Evolutionary conservation across 2,797 vertebrate genomes (phyloP), one percentile per base, ranked within the genome.

Genomic region (Sebastes itinus): DNA sequence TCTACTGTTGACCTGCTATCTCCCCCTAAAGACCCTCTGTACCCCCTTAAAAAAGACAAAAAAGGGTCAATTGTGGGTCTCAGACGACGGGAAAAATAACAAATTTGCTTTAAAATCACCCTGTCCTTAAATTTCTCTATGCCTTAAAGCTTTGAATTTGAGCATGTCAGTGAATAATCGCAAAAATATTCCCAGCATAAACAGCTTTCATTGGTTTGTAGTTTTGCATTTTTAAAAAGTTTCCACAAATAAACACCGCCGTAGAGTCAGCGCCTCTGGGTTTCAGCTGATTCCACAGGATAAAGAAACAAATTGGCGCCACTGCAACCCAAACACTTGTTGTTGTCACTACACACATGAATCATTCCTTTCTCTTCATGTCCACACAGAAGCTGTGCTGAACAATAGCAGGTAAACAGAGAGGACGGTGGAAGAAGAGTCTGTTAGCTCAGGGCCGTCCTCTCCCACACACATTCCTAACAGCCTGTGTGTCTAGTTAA

Each of bases 351-450:
- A 49, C 59, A 22, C 70, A 86, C 89, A 92, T 93, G 85, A 92
- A 93, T 94, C 92, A 91, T 61, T 82, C 87, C 70, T 72, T 88
- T 88, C 88, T 92, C 80, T 72, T 86, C 87, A 60, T 88, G 79
- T 54, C 68, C 27, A 65, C 86, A 90, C 91, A 89, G 93, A 88
- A 93, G 92, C 90, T 59, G 75, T 6, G 18, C 18, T 20, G 77
- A 90, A 94, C 92, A 93, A 93, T 90, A 27, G 86, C 83, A 88
- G 84, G 89, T 91, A 93, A 93, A 94, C 87, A 91, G 82, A 90
- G 72, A 81, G 62, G 85, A 73, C 38, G 58, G 46, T 84, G 81
- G 85, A 83, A 83, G 87, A 90, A 74, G 87, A 86, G 78, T 82
- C 74, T 83, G 90, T 88, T 82, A 80, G 87, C 84, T 80, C 84